A percentile compares a stretch with the other conserved stretches of the same genome.
Evolutionary conservation across 1,140 invertebrate genomes (phyloP).

Genomic region (Leguminivora glycinivorella): DNA sequence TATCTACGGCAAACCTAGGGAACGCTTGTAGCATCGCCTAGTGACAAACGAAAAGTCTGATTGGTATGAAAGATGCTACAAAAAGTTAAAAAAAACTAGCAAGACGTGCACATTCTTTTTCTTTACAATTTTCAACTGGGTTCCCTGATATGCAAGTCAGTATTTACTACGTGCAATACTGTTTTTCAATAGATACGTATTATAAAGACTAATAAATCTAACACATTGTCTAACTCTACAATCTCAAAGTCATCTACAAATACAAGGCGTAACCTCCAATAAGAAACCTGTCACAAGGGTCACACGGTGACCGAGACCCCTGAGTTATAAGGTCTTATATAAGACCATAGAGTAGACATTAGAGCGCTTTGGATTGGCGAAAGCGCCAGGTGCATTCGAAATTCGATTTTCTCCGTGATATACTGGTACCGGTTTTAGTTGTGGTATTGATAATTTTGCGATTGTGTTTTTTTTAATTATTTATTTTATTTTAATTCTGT

Average conservation of each 20-base stretch:
- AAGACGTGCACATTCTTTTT: too few species aligned
- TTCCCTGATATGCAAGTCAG: too few species aligned
- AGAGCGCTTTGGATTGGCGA: conserved; percentile 37
- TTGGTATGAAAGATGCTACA: too few species aligned
- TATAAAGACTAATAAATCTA: not conserved
- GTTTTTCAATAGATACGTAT: too few species aligned
- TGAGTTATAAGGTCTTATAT: conserved; percentile 42
- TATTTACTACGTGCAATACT: too few species aligned
- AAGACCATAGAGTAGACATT: conserved; percentile 42
- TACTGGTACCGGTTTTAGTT: conserved; percentile 44
- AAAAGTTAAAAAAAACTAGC: too few species aligned
- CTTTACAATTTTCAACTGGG: too few species aligned
- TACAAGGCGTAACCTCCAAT: not conserved
- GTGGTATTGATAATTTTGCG: conserved; percentile 36
- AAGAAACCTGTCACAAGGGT: conserved; percentile 33
- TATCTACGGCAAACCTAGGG: too few species aligned
- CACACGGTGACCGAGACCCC: conserved; percentile 54
- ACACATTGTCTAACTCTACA: not conserved
- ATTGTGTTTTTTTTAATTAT: too few species aligned
- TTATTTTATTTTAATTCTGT: conserved; percentile 14
- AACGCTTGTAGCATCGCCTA: too few species aligned
- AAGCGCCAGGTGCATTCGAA: conserved; percentile 47
- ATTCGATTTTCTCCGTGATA: conserved; percentile 47
- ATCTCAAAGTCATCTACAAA: not conserved
- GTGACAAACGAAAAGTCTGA: too few species aligned